These are phyloP conservation scores for Catamblyrhynchus diadema DNA, from an alignment of 2,797 vertebrate species.

Conservation along the genomic window DNA sequence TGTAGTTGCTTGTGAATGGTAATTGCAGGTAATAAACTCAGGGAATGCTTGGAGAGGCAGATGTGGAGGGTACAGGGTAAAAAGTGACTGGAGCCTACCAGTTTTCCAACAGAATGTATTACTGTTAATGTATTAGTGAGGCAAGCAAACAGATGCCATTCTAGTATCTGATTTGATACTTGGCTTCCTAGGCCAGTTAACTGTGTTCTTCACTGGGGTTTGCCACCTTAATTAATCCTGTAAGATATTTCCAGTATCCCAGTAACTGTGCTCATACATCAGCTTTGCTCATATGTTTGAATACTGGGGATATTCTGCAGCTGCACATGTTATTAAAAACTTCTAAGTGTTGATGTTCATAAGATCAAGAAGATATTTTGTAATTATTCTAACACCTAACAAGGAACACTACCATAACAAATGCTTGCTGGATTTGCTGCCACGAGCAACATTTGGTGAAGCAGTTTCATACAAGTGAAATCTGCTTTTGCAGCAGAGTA, in stretches of 20 bases:
- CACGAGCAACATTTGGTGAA: neutral
- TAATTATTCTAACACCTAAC: neutral
- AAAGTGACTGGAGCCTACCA: neutral
- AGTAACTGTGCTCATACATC: neutral
- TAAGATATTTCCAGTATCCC: neutral
- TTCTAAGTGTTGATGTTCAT: neutral
- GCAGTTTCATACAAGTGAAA: constrained; percentile 28
- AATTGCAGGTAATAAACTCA: neutral
- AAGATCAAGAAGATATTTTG: neutral
- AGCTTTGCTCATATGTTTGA: neutral
- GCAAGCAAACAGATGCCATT: neutral
- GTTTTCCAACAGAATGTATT: neutral
- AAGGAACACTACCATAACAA: neutral
- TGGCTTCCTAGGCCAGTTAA: neutral
- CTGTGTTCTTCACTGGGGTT: neutral
- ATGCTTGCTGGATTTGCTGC: constrained; percentile 1
- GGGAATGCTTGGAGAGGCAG: neutral
- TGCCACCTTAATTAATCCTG: neutral
- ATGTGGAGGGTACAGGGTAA: neutral
- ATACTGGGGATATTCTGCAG: neutral
- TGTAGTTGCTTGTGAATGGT: neutral
- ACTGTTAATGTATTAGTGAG: neutral
- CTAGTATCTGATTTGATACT: neutral
- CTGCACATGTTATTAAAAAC: neutral
- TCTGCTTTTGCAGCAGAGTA: constrained; percentile 47